A percentile compares a stretch with the other conserved stretches of the same genome.
These are phyloP conservation scores for Congeria kusceri DNA, from an alignment of 2,888 invertebrate genomes.

Conservation along the genomic window DNA sequence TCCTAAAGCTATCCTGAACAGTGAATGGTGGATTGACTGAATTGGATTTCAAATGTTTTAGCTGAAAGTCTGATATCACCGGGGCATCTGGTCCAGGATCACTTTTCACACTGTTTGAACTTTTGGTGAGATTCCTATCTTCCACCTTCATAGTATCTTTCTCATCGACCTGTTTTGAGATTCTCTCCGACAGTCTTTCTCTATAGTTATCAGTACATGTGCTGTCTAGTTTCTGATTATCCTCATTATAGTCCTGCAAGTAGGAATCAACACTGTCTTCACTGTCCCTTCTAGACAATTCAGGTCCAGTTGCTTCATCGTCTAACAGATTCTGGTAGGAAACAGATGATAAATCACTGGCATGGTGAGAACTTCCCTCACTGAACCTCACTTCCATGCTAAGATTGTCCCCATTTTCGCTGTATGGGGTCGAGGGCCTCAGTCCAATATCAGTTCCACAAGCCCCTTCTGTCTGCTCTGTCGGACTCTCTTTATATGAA, in stretches of 20 bases:
- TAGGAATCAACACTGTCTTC: constrained; percentile 81
- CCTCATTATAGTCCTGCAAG: constrained; percentile 74
- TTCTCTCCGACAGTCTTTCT: constrained; percentile 61
- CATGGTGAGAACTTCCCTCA: constrained; percentile 82
- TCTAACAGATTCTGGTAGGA: constrained; percentile 82
- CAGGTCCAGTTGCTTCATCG: constrained; percentile 72
- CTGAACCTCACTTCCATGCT: constrained; percentile 84
- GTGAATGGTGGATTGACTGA: constrained; percentile 43
- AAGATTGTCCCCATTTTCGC: constrained; percentile 80
- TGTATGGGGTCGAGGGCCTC: constrained; percentile 63
- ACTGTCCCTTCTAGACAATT: constrained; percentile 77
- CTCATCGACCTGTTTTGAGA: constrained; percentile 55
- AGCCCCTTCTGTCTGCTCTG: constrained; percentile 66
- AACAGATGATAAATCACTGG: constrained; percentile 83
- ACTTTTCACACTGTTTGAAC: constrained; percentile 56
- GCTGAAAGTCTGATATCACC: constrained; percentile 28
- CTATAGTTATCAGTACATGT: constrained; percentile 43
- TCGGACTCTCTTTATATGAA: constrained; percentile 54
- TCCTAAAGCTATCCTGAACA: constrained; percentile 62
- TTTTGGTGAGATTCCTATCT: constrained; percentile 46
- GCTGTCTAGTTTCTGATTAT: constrained; percentile 70
- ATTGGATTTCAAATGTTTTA: constrained; percentile 33
- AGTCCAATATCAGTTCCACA: constrained; percentile 62
- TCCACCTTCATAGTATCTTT: constrained; percentile 53
- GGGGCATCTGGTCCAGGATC: constrained; percentile 52